These are phyloP conservation scores for Acronicta aceris DNA, from an alignment of 2,888 invertebrate species.

Conservation along the genomic window DNA sequence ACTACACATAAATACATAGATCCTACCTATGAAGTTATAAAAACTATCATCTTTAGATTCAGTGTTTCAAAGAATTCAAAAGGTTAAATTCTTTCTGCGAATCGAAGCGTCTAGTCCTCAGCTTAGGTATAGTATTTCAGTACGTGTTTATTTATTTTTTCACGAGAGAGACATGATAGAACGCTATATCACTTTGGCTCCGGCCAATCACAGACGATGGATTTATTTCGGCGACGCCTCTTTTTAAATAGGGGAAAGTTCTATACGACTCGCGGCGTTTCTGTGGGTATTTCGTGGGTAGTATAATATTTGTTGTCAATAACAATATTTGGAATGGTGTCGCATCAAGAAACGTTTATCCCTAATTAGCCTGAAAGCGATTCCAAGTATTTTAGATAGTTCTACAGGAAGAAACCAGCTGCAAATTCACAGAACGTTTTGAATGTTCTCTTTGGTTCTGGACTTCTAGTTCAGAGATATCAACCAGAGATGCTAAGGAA, in stretches of 20 bases:
- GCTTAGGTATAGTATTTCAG: slow-evolving; percentile 9
- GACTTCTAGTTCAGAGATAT: too few species aligned
- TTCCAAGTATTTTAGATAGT: too few species aligned
- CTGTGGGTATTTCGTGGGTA: slow-evolving; percentile 11
- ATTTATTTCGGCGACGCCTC: slow-evolving; percentile 61
- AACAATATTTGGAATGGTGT: neutral
- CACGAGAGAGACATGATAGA: slow-evolving; percentile 13
- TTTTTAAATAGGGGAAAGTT: slow-evolving; percentile 54
- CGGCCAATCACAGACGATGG: slow-evolving; percentile 47
- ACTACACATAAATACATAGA: too few species aligned
- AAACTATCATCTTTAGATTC: neutral
- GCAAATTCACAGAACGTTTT: too few species aligned
- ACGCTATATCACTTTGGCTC: slow-evolving; percentile 11
- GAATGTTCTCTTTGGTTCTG: too few species aligned
- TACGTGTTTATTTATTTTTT: slow-evolving; percentile 19
- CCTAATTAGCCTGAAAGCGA: too few species aligned
- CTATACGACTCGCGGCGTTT: slow-evolving; percentile 14
- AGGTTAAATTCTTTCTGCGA: neutral
- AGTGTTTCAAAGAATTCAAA: neutral
- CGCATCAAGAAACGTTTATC: neutral
- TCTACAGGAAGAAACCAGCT: too few species aligned
- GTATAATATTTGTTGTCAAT: slow-evolving; percentile 1
- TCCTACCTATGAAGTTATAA: neutral
- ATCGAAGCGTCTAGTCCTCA: slow-evolving; percentile 8
- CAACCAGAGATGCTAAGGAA: too few species aligned